Percentiles rank a stretch among this genome's conserved stretches.
Evolutionary conservation across 2,888 invertebrate genomes (phyloP).

Genomic region (Scaptomyza reducta): DNA sequence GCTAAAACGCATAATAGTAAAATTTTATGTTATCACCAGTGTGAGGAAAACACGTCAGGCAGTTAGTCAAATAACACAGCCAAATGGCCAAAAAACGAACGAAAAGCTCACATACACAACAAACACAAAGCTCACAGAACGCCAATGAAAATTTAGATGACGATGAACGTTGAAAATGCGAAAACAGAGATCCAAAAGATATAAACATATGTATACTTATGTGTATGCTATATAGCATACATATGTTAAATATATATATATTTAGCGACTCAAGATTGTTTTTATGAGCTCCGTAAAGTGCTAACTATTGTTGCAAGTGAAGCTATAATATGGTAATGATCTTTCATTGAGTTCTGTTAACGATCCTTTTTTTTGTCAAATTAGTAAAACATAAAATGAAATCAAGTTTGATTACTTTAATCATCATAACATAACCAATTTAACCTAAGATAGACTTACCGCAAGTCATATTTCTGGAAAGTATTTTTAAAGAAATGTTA

Average conservation of each 20-base stretch:
- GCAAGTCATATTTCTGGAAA: no score
- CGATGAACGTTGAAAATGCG: slow-evolving; percentile 43
- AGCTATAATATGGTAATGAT: no score
- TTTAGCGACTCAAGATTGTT: neutral
- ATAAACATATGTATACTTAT: slow-evolving; percentile 13
- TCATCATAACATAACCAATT: no score
- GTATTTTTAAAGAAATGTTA: no score
- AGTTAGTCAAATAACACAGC: slow-evolving; percentile 77
- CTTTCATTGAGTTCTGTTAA: no score
- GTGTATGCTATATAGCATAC: slow-evolving; percentile 10
- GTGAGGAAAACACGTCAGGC: slow-evolving; percentile 81
- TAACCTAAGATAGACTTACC: no score
- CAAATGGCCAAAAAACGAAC: slow-evolving; percentile 53
- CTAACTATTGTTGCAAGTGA: neutral
- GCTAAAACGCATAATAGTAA: slow-evolving; percentile 83
- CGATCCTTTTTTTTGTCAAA: no score
- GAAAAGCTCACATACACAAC: slow-evolving; percentile 25
- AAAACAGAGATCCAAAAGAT: slow-evolving; percentile 21
- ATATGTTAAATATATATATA: neutral
- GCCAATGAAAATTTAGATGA: slow-evolving; percentile 67
- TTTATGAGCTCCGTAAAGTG: slow-evolving; percentile 1
- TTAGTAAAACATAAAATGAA: no score
- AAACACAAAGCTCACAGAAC: slow-evolving; percentile 31
- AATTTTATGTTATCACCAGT: slow-evolving; percentile 82
- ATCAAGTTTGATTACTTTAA: no score